These are phyloP conservation scores for Platygyra sinensis DNA, from an alignment of 64 coral and sea anemone species.

Conservation along the genomic window DNA sequence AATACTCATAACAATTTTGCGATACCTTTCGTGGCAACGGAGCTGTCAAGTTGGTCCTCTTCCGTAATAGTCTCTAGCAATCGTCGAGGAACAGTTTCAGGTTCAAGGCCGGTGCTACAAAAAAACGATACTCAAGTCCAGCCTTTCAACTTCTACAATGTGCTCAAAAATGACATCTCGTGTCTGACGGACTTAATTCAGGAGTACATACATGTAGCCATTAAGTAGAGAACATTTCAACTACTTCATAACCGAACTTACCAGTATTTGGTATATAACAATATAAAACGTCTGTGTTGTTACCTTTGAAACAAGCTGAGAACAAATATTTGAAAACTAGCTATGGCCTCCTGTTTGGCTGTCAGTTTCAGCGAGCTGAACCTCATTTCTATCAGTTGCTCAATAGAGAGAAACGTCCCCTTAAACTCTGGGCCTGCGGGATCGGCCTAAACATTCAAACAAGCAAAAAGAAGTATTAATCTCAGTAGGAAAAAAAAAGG, in stretches of 20 bases:
- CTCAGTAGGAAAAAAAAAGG: no score
- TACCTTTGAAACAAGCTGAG: constrained; percentile 86
- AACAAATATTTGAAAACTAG: constrained; percentile 85
- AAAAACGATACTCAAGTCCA: neutral
- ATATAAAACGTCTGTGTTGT: no score
- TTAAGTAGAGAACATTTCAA: no score
- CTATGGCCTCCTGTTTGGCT: constrained; percentile 85
- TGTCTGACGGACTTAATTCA: no score
- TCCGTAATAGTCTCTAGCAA: constrained; percentile 31
- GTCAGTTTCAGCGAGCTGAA: constrained; percentile 88
- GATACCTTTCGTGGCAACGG: neutral
- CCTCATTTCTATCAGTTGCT: constrained; percentile 59
- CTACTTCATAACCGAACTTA: no score
- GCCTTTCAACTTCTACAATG: neutral
- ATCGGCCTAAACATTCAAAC: constrained; percentile 57
- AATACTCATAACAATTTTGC: no score
- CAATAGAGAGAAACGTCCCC: constrained; percentile 52
- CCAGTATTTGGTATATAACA: no score
- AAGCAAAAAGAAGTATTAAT: neutral
- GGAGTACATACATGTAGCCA: no score
- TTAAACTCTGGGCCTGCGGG: constrained; percentile 72
- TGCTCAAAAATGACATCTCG: no score
- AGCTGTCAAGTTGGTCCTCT: constrained; percentile 1
- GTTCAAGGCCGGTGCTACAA: neutral
- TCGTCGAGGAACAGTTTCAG: neutral